A percentile compares a stretch with the other conserved stretches of the same genome.
phyloP scores from a whole-genome alignment of 1,140 invertebrate species.

The Megalopta genalis region DNA sequence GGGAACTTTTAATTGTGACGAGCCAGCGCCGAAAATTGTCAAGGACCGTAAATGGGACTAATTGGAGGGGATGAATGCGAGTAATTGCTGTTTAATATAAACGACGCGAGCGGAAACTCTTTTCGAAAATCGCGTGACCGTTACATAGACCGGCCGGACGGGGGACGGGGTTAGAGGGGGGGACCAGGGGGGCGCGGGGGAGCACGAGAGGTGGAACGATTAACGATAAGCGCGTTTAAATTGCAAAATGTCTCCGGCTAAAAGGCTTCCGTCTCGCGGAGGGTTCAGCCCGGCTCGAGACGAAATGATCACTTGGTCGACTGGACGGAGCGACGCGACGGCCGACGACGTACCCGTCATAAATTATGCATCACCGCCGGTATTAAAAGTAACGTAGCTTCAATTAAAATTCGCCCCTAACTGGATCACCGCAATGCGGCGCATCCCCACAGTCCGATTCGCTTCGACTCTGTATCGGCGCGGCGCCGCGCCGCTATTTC shows the following conservation, averaged over 20 bases:
- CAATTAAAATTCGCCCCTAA: conserved; percentile 43
- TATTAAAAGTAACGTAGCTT: conserved; percentile 35
- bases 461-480: background rate
- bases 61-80: background rate
- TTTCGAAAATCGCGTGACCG: background rate
- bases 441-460: conserved; percentile 21
- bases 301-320: conserved; percentile 18
- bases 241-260: too few relatives aligned
- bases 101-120: background rate
- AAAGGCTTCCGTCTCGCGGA: background rate
- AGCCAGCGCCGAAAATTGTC: background rate
- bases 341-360: conserved; percentile 6
- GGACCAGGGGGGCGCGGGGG: background rate
- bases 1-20: conserved; percentile 9
- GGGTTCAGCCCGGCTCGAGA: background rate
- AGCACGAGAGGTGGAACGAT: background rate
- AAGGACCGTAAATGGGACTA: background rate
- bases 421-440: conserved; percentile 47
- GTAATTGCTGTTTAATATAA: background rate
- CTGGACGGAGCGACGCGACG: background rate
- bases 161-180: too few relatives aligned
- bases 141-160: too few relatives aligned
- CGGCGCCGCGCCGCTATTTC: background rate
- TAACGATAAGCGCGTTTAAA: background rate
- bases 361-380: conserved; percentile 38